Base-by-base conservation (phyloP, 2,797 vertebrate species). In the Echiichthys vipera region DNA sequence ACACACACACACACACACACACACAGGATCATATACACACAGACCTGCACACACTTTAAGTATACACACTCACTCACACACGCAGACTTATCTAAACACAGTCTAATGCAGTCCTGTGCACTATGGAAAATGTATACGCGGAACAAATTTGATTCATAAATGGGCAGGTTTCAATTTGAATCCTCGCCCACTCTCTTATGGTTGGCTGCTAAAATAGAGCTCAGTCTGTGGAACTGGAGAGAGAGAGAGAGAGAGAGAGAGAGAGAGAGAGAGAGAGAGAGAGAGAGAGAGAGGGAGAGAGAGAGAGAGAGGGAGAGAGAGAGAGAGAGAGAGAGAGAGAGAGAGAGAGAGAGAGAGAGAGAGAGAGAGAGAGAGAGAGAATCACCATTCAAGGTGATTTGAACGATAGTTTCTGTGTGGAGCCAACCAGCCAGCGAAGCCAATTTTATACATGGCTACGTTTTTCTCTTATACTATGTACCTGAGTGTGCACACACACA, bases 91-190 rank as follows among this genome's bases (percentile, higher is more conserved):
- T 89, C 83, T 88, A 93, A 90, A 92, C 84, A 91, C 67, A 69
- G 81, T 65, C 74, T 85, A 85, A 80, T 81, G 71, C 80, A 81
- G 84, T 69, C 74, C 84, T 67, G 59, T 58, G 57, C 50, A 70
- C 68, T 45, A 74, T 85, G 91, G 87, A 91, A 93, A 91, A 91
- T 86, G 88, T 88, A 91, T 90, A 92, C 17, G 85, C 87, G 78
- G 89, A 93, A 92, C 92, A 92, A 93, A 94, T 93, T 86, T 86
- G 83, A 93, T 93, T 94, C 89, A 91, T 92, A 94, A 94, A 94
- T 84, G 86, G 85, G 79, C 90, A 92, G 87, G 90, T 93, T 94
- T 94, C 90, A 92, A 91, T 92, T 92, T 90, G 79, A 93, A 79
- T 89, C 73, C 36, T 62, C 4, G 76, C 83, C 81, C 51, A 71